phyloP scores from a whole-genome alignment of 2,113 vertebrate species.

The Eclectus roratus region DNA sequence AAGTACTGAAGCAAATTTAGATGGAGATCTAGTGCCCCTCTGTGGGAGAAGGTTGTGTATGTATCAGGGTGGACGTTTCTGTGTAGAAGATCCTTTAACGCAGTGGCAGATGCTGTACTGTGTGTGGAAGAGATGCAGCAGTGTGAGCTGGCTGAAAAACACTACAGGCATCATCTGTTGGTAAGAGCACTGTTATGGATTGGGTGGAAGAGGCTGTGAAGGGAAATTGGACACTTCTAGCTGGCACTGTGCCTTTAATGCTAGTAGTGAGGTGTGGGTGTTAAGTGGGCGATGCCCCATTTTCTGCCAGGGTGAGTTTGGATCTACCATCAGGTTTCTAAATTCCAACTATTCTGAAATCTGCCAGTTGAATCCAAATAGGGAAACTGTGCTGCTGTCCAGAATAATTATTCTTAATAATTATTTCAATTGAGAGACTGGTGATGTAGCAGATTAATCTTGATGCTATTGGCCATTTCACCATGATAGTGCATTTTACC shows the following conservation, averaged over 20 bases:
- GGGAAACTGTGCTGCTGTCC: not conserved
- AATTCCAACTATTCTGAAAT: not conserved
- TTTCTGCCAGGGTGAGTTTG: not conserved
- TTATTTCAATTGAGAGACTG: not conserved
- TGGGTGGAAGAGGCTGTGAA: not conserved
- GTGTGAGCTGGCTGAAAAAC: conserved; percentile 65
- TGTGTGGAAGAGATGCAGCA: conserved; percentile 59
- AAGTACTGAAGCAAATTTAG: not conserved
- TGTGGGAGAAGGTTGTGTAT: not conserved
- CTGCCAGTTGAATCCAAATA: not conserved
- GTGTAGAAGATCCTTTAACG: conserved; percentile 64
- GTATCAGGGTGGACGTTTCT: not conserved
- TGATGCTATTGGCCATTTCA: not conserved
- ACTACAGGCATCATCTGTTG: conserved; percentile 72
- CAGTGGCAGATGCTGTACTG: conserved; percentile 72
- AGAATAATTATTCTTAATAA: not conserved
- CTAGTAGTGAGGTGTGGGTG: not conserved
- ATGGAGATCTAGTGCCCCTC: not conserved
- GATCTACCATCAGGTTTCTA: not conserved
- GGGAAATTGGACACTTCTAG: not conserved
- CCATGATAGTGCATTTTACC: not conserved
- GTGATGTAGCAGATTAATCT: not conserved
- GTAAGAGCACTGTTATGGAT: conserved; percentile 61
- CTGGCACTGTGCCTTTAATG: not conserved
- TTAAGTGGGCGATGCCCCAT: not conserved